Conservation (phyloP, 2,888 invertebrate species). For the Dasypogon diadema region DNA sequence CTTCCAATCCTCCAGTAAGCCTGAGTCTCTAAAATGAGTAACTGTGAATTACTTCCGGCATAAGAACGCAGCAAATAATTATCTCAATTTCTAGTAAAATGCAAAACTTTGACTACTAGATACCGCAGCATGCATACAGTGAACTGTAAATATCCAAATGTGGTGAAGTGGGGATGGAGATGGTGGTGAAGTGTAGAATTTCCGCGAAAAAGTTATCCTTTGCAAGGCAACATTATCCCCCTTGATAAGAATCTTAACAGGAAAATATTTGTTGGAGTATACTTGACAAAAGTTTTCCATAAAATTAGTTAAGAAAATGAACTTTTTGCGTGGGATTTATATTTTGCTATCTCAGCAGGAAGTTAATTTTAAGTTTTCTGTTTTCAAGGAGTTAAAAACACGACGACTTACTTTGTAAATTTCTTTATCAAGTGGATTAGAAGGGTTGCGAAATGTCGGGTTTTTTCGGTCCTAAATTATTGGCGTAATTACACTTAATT, state of each 20-base stretch:
- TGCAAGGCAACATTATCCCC: conserved; percentile 4
- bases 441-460: too few species aligned
- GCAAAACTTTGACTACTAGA: conserved; percentile 8
- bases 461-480: too few species aligned
- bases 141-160: neutral
- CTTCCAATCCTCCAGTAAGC: neutral
- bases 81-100: conserved; percentile 24
- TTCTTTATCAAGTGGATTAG: too few species aligned
- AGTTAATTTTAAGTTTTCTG: conserved; percentile 45
- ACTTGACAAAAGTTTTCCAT: conserved; percentile 29
- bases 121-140: neutral
- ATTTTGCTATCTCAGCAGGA: conserved; percentile 9
- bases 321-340: conserved; percentile 17
- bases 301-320: conserved; percentile 38
- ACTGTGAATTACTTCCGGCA: conserved; percentile 40
- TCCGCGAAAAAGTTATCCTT: conserved; percentile 39
- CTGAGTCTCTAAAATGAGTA: conserved; percentile 25
- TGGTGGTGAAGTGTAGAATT: too few species aligned
- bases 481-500: too few species aligned
- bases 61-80: conserved; percentile 29
- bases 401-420: neutral
- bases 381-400: conserved; percentile 15
- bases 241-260: conserved; percentile 34
- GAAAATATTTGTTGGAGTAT: conserved; percentile 42
- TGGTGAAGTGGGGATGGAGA: too few species aligned